Conservation (phyloP, 2,797 vertebrate genomes). For the Tokudaia tokunoshimensis region DNA sequence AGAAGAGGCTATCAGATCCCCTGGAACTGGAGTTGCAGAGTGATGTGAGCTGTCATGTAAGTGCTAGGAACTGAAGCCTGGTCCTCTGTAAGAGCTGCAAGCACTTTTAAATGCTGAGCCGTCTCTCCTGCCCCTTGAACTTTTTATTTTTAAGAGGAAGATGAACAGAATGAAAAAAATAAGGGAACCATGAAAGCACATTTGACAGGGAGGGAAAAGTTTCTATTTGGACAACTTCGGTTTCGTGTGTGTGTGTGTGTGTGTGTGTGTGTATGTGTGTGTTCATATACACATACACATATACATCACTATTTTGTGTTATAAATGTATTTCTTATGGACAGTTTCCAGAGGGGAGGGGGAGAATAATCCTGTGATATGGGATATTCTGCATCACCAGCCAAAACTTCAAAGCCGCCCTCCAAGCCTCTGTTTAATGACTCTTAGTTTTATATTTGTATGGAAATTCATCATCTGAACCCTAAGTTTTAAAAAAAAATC, state of each 20-base stretch:
- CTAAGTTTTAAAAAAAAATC: neutral
- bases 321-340: constrained; percentile 26
- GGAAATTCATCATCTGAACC: neutral
- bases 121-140: neutral
- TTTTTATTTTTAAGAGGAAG: neutral
- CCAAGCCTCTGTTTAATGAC: neutral
- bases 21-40: neutral
- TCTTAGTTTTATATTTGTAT: constrained; percentile 8
- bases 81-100: neutral
- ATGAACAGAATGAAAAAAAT: constrained; percentile 7
- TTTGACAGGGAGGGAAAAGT: neutral
- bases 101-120: neutral
- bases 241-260: neutral
- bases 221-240: neutral
- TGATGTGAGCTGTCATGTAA: neutral
- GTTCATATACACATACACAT: neutral
- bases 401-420: neutral
- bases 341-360: neutral
- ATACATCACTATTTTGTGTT: neutral
- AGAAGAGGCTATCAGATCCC: neutral
- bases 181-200: constrained; percentile 3
- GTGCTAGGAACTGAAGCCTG: neutral
- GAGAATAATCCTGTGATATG: neutral
- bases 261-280: neutral
- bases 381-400: neutral